phyloP scores from a whole-genome alignment of 2,797 vertebrate species.

The Lepus oiostolus region DNA sequence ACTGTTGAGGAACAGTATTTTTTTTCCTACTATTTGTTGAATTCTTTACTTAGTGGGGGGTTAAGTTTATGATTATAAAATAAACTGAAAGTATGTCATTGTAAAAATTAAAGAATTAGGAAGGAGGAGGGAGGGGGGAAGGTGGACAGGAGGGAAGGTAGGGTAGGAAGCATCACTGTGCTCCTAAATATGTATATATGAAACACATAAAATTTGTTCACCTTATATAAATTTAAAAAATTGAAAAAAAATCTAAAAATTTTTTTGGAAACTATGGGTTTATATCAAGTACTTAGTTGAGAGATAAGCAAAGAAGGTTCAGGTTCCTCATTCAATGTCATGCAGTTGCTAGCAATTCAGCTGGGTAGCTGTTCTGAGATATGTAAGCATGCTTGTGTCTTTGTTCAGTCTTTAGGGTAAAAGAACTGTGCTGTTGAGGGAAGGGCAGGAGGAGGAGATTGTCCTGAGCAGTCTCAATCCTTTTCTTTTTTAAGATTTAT shows the following conservation, averaged over 20 bases:
- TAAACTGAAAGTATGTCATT: no score
- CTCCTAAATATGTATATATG: no score
- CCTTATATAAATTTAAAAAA: no score
- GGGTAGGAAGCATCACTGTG: no score
- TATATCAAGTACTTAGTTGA: neutral
- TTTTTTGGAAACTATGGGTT: neutral
- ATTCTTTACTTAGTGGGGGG: no score
- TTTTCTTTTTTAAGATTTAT: conserved; percentile 11
- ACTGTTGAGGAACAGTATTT: no score
- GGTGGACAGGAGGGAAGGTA: no score
- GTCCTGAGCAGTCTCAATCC: neutral
- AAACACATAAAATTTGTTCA: no score
- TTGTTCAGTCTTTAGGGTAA: conserved; percentile 34
- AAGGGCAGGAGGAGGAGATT: neutral
- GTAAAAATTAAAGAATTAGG: no score
- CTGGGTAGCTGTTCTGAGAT: neutral
- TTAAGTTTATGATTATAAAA: no score
- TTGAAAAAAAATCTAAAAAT: neutral
- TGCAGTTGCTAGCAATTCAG: neutral
- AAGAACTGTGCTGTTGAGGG: neutral
- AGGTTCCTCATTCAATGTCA: neutral
- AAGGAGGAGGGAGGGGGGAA: neutral
- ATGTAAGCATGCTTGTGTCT: neutral
- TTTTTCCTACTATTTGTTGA: no score
- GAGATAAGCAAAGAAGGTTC: conserved; percentile 2